A percentile compares a stretch with the other conserved stretches of the same genome.
Conservation (phyloP, 1,140 invertebrate species). For the Protaetia brevitarsis region DNA sequence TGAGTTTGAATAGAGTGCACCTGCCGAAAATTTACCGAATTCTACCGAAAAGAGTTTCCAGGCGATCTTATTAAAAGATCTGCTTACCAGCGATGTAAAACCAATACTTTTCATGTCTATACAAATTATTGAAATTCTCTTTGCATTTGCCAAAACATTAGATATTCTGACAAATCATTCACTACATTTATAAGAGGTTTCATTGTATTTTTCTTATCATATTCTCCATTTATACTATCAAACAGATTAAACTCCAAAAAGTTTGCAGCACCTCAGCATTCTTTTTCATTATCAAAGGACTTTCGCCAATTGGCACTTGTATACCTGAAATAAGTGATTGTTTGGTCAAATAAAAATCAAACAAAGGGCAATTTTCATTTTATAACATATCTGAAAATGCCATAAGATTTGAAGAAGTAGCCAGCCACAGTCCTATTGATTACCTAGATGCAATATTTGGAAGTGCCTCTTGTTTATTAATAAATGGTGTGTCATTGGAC, state of each 20-base stretch:
- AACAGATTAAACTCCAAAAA: neutral
- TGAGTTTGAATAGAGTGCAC: neutral
- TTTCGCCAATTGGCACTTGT: neutral
- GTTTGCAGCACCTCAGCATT: neutral
- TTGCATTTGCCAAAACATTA: neutral
- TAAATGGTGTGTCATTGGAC: too few species aligned
- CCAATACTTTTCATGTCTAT: neutral
- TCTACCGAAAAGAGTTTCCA: neutral
- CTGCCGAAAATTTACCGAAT: neutral
- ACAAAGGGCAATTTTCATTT: neutral
- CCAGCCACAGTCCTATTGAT: slow-evolving; percentile 31
- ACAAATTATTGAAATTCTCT: neutral
- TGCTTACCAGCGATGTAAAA: neutral
- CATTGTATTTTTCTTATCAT: neutral
- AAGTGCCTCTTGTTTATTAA: too few species aligned
- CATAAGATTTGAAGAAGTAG: neutral
- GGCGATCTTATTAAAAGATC: neutral
- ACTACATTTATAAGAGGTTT: neutral
- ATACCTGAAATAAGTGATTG: neutral
- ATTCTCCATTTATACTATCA: neutral
- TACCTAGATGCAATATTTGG: slow-evolving; percentile 38
- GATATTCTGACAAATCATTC: neutral
- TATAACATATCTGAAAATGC: neutral
- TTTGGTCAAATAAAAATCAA: neutral
- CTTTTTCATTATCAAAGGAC: neutral